Evolutionary conservation across 2,797 vertebrate genomes (phyloP), one percentile per base, ranked within the genome.

Genomic region (Monodelphis domestica): DNA sequence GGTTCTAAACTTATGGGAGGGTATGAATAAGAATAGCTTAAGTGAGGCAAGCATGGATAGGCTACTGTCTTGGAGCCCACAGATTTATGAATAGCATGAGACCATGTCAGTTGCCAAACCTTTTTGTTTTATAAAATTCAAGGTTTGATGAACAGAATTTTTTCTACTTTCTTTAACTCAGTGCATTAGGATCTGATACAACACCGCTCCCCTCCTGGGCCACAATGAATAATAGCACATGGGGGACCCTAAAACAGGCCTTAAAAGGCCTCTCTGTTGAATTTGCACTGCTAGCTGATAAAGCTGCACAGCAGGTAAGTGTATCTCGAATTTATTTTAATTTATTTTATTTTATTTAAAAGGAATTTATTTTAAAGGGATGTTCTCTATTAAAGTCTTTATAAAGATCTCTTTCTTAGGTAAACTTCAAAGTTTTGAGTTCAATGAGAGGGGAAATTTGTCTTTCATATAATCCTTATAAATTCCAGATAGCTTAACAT

Each of bases 181-280:
- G 99, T 95, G 98, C 98, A 2, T 97, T 99, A 96, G 99, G 99
- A 95, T 99, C 99, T 1, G 99, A 99, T 95, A 98, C 99, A 2
- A 99, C 98, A 1, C 98, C 99, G 0, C 98, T 99, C 51, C 99
- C 99, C 89, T 98, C 99, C 91, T 98, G 99, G 98, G 99, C 99
- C 70, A 98, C 99, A 7, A 98, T 99, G 54, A 99, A 98, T 95
- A 98, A 98, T 2, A 99, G 98, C 98, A 98, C 98, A 0, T 99
- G 99, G 99, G 98, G 98, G 29, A 98, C 98, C 89, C 98, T 99
- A 93, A 99, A 99, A 92, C 99, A 99, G 96, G 99, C 99, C 0
- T 97, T 99, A 93, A 99, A 99, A 97, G 99, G 99, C 96, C 98
- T 99, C 56, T 99, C 99, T 0, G 99, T 99, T 92, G 99, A 99